Evolutionary conservation across 1,140 invertebrate genomes (phyloP).

Genomic region (Apis dorsata): DNA sequence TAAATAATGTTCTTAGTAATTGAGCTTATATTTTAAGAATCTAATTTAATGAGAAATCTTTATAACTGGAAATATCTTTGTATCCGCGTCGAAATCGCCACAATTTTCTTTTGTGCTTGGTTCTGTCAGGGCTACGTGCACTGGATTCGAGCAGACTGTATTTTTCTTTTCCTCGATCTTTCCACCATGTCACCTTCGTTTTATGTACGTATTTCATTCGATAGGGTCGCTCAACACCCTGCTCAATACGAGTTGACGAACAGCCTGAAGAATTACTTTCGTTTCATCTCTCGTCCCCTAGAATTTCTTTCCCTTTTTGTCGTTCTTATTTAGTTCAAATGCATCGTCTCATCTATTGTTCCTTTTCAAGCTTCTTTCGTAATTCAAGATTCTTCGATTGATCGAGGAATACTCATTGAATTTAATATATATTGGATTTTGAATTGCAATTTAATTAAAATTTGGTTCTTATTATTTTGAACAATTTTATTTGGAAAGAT

Average conservation of each 20-base stretch:
- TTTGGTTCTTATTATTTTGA: background rate
- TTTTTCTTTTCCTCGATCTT: constrained; percentile 51
- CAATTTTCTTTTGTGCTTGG: constrained; percentile 42
- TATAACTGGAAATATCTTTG: background rate
- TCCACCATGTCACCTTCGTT: constrained; percentile 26
- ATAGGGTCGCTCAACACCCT: constrained; percentile 40
- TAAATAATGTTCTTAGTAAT: no score
- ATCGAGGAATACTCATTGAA: background rate
- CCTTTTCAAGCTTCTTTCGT: background rate
- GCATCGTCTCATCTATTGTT: constrained; percentile 20
- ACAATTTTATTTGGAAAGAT: background rate
- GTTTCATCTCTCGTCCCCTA: constrained; percentile 46
- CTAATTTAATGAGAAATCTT: background rate
- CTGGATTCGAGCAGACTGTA: constrained; percentile 22
- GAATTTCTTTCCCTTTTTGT: background rate
- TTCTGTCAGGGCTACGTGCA: constrained; percentile 36
- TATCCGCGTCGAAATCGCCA: constrained; percentile 12
- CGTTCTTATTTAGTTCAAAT: constrained; percentile 1
- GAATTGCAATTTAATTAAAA: background rate
- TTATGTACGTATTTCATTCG: constrained; percentile 46
- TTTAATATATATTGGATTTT: background rate
- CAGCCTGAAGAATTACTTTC: constrained; percentile 60
- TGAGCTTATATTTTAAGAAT: no score
- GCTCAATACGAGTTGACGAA: constrained; percentile 54
- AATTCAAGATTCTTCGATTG: background rate